Evolutionary conservation across 1,140 invertebrate species (phyloP).

Genomic region (Drosophila subobscura): DNA sequence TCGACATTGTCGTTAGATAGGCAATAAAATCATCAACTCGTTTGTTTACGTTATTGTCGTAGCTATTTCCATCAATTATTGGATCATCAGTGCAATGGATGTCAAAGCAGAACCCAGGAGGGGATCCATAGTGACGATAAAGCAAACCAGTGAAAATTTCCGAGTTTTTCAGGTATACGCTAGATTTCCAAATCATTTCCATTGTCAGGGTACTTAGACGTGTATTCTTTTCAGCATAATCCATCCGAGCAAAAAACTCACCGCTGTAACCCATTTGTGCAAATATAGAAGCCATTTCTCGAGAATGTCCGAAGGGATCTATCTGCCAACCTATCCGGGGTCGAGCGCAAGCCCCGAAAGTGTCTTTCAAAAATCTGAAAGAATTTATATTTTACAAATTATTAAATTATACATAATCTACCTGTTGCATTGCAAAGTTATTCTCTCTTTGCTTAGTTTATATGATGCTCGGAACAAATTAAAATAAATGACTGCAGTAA

Average conservation of each 20-base stretch:
- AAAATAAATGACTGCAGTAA: neutral
- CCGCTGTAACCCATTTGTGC: constrained; percentile 94
- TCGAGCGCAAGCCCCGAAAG: constrained; percentile 92
- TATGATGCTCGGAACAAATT: too few species aligned
- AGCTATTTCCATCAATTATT: constrained; percentile 89
- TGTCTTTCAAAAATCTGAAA: constrained; percentile 87
- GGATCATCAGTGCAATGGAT: constrained; percentile 92
- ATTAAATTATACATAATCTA: neutral
- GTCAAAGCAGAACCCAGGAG: constrained; percentile 95
- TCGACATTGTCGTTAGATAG: constrained; percentile 84
- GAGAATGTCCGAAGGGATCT: constrained; percentile 96
- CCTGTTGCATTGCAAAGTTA: too few species aligned
- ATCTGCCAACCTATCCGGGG: constrained; percentile 96
- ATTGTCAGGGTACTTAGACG: constrained; percentile 86
- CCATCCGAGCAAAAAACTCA: constrained; percentile 93
- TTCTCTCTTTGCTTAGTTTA: too few species aligned
- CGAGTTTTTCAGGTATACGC: constrained; percentile 86
- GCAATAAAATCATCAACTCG: constrained; percentile 86
- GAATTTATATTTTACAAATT: constrained; percentile 71
- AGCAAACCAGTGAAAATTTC: constrained; percentile 89
- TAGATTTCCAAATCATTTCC: constrained; percentile 85
- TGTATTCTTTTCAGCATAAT: constrained; percentile 92
- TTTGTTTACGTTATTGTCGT: constrained; percentile 89
- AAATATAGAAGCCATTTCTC: constrained; percentile 93
- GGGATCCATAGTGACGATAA: constrained; percentile 92